Percentiles rank a stretch among this genome's conserved stretches.
These are phyloP conservation scores for Arothron firmamentum DNA, from an alignment of 2,113 vertebrate genomes.

Conservation along the genomic window DNA sequence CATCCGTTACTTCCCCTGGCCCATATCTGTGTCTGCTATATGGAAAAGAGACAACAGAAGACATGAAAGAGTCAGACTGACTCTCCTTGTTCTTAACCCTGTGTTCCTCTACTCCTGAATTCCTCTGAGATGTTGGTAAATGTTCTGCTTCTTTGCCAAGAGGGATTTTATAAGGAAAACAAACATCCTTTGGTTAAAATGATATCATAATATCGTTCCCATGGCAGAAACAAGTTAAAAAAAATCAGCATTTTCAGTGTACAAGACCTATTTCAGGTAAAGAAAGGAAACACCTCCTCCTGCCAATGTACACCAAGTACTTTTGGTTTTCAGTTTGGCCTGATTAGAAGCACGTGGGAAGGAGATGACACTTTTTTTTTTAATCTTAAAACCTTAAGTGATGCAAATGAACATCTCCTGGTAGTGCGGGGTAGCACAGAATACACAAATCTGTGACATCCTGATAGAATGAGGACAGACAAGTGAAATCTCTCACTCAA, in stretches of 20 bases:
- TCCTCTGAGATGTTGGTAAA: constrained; percentile 56
- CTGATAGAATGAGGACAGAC: constrained; percentile 53
- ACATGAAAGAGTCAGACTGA: constrained; percentile 31
- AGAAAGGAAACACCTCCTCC: neutral
- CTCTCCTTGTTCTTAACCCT: constrained; percentile 29
- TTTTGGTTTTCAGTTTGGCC: too few relatives aligned
- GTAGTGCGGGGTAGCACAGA: constrained; percentile 3
- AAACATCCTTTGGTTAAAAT: constrained; percentile 14
- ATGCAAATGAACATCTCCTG: constrained; percentile 2
- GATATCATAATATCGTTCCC: neutral
- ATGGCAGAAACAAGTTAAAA: neutral
- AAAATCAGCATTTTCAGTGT: too few relatives aligned
- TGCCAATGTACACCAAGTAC: too few relatives aligned
- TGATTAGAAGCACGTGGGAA: too few relatives aligned
- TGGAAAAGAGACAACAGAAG: constrained; percentile 19
- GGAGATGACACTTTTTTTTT: too few relatives aligned
- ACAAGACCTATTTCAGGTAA: neutral
- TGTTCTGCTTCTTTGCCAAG: constrained; percentile 26
- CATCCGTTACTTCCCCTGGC: constrained; percentile 53
- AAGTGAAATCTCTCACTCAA: constrained; percentile 66
- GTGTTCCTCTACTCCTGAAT: constrained; percentile 40
- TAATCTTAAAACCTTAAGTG: neutral
- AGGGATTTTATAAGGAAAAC: constrained; percentile 16
- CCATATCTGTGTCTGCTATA: constrained; percentile 51
- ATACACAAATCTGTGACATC: constrained; percentile 29